Evolutionary conservation across 2,888 invertebrate species (phyloP).

Genomic region (Oasisia sp.): DNA sequence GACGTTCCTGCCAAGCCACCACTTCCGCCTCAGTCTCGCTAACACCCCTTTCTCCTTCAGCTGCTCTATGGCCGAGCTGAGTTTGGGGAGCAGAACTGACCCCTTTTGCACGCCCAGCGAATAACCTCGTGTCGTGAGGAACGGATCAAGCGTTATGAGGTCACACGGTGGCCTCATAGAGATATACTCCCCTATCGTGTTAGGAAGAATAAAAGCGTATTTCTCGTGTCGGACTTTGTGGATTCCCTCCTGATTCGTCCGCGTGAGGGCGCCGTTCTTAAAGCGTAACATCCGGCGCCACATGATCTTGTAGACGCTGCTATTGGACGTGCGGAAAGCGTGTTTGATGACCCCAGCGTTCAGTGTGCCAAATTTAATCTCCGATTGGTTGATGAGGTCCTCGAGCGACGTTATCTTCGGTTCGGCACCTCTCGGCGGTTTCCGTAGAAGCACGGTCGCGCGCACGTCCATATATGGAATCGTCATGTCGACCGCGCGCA

Average conservation of each 20-base stretch:
- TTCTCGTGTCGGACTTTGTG: conserved; percentile 31
- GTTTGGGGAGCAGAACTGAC: conserved; percentile 35
- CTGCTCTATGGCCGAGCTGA: conserved; percentile 34
- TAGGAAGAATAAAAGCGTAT: conserved; percentile 42
- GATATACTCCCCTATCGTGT: conserved; percentile 42
- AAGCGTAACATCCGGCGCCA: conserved; percentile 34
- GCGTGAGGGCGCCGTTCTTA: conserved; percentile 25
- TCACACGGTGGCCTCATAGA: conserved; percentile 39
- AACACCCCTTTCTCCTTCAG: conserved; percentile 37
- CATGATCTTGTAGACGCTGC: conserved; percentile 30
- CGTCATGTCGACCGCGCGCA: conserved; percentile 39
- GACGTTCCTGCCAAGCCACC: conserved; percentile 34
- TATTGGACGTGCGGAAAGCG: conserved; percentile 38
- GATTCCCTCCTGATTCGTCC: conserved; percentile 43
- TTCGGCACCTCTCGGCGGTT: conserved; percentile 28
- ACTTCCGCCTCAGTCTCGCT: conserved; percentile 36
- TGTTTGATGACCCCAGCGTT: conserved; percentile 38
- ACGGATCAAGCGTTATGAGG: conserved; percentile 37
- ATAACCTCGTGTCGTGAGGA: conserved; percentile 38
- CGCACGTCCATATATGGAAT: conserved; percentile 38
- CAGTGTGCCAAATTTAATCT: conserved; percentile 39
- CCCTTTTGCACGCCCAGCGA: conserved; percentile 40
- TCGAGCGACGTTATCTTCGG: not conserved
- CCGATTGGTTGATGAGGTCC: conserved; percentile 35
- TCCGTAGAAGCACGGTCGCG: conserved; percentile 37